Conservation (phyloP, 2,888 invertebrate species). For the Sepiola atlantica region DNA sequence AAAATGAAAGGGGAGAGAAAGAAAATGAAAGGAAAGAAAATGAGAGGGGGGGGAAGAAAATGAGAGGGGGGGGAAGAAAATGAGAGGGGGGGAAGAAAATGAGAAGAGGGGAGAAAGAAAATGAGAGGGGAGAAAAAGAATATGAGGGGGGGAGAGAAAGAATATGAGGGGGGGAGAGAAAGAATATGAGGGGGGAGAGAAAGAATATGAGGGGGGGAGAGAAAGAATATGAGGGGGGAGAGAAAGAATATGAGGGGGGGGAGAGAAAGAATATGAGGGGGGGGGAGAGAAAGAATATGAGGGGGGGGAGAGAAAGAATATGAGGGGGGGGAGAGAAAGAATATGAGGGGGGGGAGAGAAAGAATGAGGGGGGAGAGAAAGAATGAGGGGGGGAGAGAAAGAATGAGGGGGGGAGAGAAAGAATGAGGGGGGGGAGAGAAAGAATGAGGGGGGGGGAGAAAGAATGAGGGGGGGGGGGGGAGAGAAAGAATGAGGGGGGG, state of each 20-base stretch:
- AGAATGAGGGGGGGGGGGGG: not conserved
- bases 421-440: not conserved
- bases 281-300: too few species aligned
- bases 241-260: too few species aligned
- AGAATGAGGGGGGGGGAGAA: not conserved
- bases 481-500: too few species aligned
- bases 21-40: not conserved
- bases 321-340: not conserved
- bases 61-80: not conserved
- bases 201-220: not conserved
- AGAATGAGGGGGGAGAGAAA: constrained; percentile 12
- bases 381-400: not conserved
- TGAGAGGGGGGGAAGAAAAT: not conserved
- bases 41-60: not conserved
- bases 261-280: too few species aligned
- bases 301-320: not conserved
- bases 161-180: not conserved
- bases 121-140: not conserved
- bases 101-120: not conserved
- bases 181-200: too few species aligned
- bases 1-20: not conserved
- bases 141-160: not conserved
- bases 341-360: not conserved
- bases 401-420: not conserved
- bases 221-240: not conserved